These are phyloP conservation scores for Notarius quadriscutis DNA, from an alignment of 2,113 vertebrate genomes.

Conservation along the genomic window DNA sequence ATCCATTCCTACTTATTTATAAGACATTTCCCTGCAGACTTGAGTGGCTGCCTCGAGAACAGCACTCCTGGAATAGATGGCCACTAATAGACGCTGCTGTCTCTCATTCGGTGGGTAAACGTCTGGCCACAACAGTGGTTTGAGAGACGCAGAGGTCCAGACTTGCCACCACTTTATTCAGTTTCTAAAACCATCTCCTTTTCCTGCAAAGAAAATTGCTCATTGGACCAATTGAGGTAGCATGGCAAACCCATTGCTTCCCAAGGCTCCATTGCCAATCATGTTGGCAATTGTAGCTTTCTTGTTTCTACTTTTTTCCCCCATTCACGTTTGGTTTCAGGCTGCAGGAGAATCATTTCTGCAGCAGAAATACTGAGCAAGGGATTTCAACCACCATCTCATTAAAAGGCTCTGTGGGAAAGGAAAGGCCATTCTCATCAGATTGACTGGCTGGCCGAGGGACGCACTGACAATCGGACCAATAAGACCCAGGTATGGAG, in stretches of 20 bases:
- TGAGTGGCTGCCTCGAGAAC: background rate
- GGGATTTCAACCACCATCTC: conserved; percentile 46
- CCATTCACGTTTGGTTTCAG: conserved; percentile 15
- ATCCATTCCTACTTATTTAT: conserved; percentile 4
- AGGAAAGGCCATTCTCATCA: conserved; percentile 48
- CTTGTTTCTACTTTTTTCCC: background rate
- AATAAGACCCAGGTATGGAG: conserved; percentile 21
- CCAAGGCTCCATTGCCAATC: conserved; percentile 43
- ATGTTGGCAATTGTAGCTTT: conserved; percentile 48
- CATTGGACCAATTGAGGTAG: conserved; percentile 38
- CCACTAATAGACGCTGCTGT: background rate
- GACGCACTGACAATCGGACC: conserved; percentile 13
- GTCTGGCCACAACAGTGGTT: conserved; percentile 27
- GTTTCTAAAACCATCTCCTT: conserved; percentile 10
- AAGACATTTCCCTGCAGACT: background rate
- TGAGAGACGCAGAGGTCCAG: conserved; percentile 5
- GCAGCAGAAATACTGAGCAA: conserved; percentile 48
- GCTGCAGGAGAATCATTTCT: conserved; percentile 18
- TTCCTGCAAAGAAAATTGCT: conserved; percentile 36
- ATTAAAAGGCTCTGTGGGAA: conserved; percentile 42
- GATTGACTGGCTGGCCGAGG: conserved; percentile 2
- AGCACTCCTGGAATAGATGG: conserved; percentile 9
- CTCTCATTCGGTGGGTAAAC: conserved; percentile 36
- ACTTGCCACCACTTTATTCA: conserved; percentile 2
- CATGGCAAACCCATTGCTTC: conserved; percentile 29